Evolutionary conservation across 23 tunicate genomes (phyloP), one percentile per base, ranked within the genome.

Genomic region (Styela plicata): DNA sequence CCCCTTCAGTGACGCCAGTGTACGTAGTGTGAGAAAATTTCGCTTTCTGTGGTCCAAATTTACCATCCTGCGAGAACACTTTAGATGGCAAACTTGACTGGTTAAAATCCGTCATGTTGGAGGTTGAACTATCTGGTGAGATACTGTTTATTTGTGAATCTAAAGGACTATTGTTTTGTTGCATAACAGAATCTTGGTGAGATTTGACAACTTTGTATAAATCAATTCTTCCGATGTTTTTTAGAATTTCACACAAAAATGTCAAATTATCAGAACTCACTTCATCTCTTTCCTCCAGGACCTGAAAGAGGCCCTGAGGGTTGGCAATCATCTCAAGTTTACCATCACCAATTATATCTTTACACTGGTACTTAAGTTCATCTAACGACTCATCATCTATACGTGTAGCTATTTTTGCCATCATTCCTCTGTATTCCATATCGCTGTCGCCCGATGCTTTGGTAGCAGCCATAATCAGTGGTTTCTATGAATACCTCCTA

Each of bases 211-310:
- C n/a, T 24, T 76, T 53, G 66, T 13, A 36, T 13, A 76, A 53
- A 29, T 76, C 81, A 1, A 44, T 19, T 53, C 81, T 1, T 13
- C 33, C 66, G 19, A 76, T 0, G 66, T 1, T 0, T 17, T 53
- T 27, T 16, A 76, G 31, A 10, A 76, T 53, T 53, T 52, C 18
- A n/a, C 18, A 21, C 17, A 76, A 29, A 44, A 44, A 76, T 1
- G 10, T 13, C 29, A 76, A 36, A 0, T 76, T 57, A 24, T 53
- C 31, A 7, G 67, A 20, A 44, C 37, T 76, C 33, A 76, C 13
- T 76, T 76, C 81, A 76, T 76, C 81, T 26, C 30, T 44, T 24
- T 76, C 81, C 30, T 76, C 81, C 18, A 76, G 66, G 26, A 76
- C 27, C 16, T 53, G 19, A 44, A 76, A 53, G 17, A 76, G 31